Conservation (phyloP, 2,113 vertebrate genomes). For the Microcebus tavaratra region DNA sequence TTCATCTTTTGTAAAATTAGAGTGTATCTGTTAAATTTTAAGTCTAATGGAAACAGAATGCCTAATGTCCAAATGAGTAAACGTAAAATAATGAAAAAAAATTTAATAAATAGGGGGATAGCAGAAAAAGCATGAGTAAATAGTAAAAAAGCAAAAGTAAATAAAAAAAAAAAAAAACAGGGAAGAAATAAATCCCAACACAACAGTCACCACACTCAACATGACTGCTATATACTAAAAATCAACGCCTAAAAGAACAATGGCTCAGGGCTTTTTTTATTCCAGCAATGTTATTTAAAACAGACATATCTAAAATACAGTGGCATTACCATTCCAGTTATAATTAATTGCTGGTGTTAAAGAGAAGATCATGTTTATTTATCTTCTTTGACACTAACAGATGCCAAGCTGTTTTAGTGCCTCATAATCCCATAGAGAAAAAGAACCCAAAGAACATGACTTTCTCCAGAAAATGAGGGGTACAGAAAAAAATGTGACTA, state of each 20-base stretch:
- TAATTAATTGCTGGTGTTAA: neutral
- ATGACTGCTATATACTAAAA: neutral
- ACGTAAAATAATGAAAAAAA: neutral
- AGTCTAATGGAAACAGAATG: conserved; percentile 1
- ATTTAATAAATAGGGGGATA: neutral
- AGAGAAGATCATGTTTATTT: neutral
- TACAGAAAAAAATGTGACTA: neutral
- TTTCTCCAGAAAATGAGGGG: neutral
- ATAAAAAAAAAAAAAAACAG: neutral
- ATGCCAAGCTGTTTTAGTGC: neutral
- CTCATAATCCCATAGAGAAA: neutral
- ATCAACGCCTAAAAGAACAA: neutral
- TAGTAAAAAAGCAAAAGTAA: neutral
- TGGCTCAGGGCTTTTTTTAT: neutral
- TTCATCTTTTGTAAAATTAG: conserved; percentile 11
- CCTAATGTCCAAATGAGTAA: neutral
- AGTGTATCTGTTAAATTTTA: neutral
- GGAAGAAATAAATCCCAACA: neutral
- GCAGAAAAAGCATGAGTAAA: neutral
- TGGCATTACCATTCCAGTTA: neutral
- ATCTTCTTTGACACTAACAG: neutral
- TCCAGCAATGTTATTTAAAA: neutral
- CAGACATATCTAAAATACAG: neutral
- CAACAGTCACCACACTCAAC: neutral
- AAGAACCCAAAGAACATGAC: neutral